Evolutionary conservation across 2,797 vertebrate genomes (phyloP), one percentile per base, ranked within the genome.

Genomic region (Malacoraja senta): DNA sequence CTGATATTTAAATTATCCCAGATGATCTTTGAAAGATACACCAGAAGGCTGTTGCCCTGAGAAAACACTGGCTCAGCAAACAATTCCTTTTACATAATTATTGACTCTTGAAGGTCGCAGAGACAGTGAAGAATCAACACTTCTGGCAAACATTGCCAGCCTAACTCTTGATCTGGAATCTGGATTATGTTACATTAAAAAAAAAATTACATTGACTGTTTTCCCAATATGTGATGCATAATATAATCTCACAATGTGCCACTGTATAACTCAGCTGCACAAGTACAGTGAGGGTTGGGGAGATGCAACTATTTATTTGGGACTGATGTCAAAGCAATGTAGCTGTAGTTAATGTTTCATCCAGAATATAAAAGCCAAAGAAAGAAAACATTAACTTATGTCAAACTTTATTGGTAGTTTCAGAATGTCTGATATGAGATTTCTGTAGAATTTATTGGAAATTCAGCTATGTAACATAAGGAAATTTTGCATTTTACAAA

Each of bases 1-100:
- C 35, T 88, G 84, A 68, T 68, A 88, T 68, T 88, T 88, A 68
- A 68, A 35, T 68, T 88, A 88, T 65, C 63, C 84, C 63, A 35
- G 53, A 3, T 88, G n/a, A 21, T 68, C n/a, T 24, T 35, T 19
- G 17, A 68, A 35, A 68, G n/a, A 88, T 10, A 35, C 8, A 88
- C n/a, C 19, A 8, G 2, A 26, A 68, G 10, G 17, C 13, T 65
- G n/a, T 44, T 35, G n/a, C 8, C n/a, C 83, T n/a, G n/a, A 63
- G 32, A 15, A 32, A 63, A 29, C 83, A 13, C 13, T 29, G 63
- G 83, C 24, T 63, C 63, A 63, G 12, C 58, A 63, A 86, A 63
- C 83, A 86, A n/a, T 8, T 53, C 61, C 29, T n/a, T 63, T 86
- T 7, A 32, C 29, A 13, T 86, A 86, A 35, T 88, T 68, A 19